A percentile compares a stretch with the other conserved stretches of the same genome.
Evolutionary conservation across 2,888 invertebrate species (phyloP).

Genomic region (Hoplodrina ambigua): DNA sequence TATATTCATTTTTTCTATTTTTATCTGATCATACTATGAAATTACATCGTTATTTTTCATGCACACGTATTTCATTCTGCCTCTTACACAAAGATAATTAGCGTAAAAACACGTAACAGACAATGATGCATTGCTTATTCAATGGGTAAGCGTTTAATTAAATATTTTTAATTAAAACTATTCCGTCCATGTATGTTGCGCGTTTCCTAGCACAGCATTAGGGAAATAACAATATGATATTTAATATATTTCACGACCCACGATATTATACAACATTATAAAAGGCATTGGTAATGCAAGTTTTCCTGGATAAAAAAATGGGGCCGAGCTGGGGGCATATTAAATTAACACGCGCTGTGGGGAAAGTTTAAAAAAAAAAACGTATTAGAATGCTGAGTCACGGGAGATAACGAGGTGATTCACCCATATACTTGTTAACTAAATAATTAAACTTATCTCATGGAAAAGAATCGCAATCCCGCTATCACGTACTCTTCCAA

Average conservation of each 20-base stretch:
- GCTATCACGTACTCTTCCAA: not conserved
- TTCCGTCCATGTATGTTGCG: slow-evolving; percentile 4
- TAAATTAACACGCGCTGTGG: slow-evolving; percentile 8
- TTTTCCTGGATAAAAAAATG: slow-evolving; percentile 18
- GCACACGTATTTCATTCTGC: not conserved
- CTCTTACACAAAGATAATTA: slow-evolving; percentile 10
- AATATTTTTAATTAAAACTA: slow-evolving; percentile 15
- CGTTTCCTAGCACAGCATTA: not conserved
- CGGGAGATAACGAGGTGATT: slow-evolving; percentile 9
- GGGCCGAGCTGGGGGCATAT: slow-evolving; percentile 13
- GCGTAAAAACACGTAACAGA: not conserved
- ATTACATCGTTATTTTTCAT: slow-evolving; percentile 16
- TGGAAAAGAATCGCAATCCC: not conserved
- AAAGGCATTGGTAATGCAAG: not conserved
- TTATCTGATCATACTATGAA: slow-evolving; percentile 37
- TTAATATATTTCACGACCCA: slow-evolving; percentile 2
- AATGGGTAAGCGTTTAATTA: slow-evolving; percentile 6
- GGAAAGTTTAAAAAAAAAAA: slow-evolving; percentile 8
- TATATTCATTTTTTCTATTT: slow-evolving; percentile 1
- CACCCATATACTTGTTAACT: not conserved
- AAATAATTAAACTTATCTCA: not conserved
- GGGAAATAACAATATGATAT: slow-evolving; percentile 1
- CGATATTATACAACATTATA: too few species aligned
- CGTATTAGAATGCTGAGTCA: slow-evolving; percentile 13
- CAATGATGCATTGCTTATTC: not conserved